phyloP scores from a whole-genome alignment of 2,113 vertebrate genomes.

The Tachycineta bicolor region DNA sequence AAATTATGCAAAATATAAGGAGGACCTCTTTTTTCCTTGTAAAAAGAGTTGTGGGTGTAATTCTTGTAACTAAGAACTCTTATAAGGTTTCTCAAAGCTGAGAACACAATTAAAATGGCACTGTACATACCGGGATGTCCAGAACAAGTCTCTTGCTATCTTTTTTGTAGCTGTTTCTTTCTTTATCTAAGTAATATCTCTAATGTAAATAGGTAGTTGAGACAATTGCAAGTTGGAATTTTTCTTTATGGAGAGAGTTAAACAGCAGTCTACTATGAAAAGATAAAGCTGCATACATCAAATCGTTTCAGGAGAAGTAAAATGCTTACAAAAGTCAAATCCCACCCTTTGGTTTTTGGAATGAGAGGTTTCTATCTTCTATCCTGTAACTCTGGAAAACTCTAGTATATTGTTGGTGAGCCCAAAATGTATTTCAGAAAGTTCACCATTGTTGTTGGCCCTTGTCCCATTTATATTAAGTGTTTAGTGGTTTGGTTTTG shows the following conservation, averaged over 20 bases:
- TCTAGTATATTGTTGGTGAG: background rate
- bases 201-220: background rate
- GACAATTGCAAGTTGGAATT: background rate
- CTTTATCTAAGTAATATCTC: background rate
- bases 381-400: background rate
- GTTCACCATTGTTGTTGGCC: fast-evolving
- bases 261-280: background rate
- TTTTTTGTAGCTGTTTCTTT: background rate
- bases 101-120: background rate
- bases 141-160: background rate
- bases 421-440: background rate
- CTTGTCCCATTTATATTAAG: background rate
- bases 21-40: background rate
- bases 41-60: background rate
- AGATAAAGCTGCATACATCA: background rate
- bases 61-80: background rate
- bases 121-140: background rate
- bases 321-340: background rate
- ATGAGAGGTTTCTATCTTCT: background rate
- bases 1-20: background rate
- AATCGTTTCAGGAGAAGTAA: background rate
- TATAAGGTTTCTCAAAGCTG: background rate
- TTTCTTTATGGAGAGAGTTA: background rate
- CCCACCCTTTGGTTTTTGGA: background rate
- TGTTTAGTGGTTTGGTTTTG: background rate